Evolutionary conservation across 2,113 vertebrate genomes (phyloP).

Genomic region (Nesoenas mayeri): DNA sequence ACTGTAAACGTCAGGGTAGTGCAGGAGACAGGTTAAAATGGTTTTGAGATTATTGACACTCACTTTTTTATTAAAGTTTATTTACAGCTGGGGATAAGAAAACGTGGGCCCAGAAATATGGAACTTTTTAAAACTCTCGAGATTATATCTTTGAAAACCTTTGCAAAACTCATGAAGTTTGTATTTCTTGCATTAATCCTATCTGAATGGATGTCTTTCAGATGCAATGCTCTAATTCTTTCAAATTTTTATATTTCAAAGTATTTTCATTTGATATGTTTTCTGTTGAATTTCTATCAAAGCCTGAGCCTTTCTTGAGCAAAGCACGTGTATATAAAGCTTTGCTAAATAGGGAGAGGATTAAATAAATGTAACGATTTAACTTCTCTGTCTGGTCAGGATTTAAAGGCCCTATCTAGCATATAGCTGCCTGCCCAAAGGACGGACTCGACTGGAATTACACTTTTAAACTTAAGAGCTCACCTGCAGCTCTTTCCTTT

Average conservation of each 20-base stretch:
- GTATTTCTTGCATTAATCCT: constrained; percentile 44
- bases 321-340: not conserved
- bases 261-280: constrained; percentile 13
- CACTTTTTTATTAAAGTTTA: constrained; percentile 73
- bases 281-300: not conserved
- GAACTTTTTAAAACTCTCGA: constrained; percentile 65
- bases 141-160: constrained; percentile 67
- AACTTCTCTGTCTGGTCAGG: not conserved
- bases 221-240: constrained; percentile 47
- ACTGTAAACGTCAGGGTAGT: constrained; percentile 52
- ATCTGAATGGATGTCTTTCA: constrained; percentile 43
- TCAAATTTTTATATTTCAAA: constrained; percentile 16
- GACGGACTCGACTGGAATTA: not conserved
- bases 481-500: not conserved
- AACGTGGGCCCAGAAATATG: constrained; percentile 48
- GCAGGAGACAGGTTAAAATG: constrained; percentile 69
- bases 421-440: not conserved
- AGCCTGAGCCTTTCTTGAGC: not conserved
- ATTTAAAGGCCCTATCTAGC: constrained; percentile 2
- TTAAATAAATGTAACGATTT: constrained; percentile 31
- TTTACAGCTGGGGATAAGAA: constrained; percentile 61
- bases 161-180: constrained; percentile 60
- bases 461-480: not conserved
- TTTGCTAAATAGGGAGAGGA: constrained; percentile 3
- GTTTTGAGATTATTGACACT: constrained; percentile 73